phyloP scores from a whole-genome alignment of 2,888 invertebrate species.

The Megaustenia siamemsis region DNA sequence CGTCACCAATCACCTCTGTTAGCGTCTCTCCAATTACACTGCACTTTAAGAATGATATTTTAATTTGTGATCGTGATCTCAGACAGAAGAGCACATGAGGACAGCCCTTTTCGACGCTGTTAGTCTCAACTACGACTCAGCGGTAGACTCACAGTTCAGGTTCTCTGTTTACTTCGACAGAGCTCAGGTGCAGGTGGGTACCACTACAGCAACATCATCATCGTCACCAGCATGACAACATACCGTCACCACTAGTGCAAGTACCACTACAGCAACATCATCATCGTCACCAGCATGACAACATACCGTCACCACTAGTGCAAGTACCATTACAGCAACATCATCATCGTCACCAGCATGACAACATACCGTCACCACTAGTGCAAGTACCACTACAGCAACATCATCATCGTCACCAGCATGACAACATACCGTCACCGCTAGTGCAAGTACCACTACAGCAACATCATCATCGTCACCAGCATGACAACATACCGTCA shows the following conservation, averaged over 20 bases:
- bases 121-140: neutral
- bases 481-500: no score
- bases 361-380: neutral
- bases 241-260: neutral
- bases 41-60: no score
- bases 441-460: neutral
- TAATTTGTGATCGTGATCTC: no score
- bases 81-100: neutral
- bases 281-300: neutral
- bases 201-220: neutral
- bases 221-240: neutral
- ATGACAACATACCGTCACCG: neutral
- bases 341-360: neutral
- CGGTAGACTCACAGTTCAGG: neutral
- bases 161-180: constrained; percentile 2
- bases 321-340: neutral
- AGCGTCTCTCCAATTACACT: no score
- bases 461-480: neutral
- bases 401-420: neutral
- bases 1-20: no score
- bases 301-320: neutral
- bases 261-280: neutral
- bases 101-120: neutral
- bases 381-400: neutral
- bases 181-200: constrained; percentile 14